Percentiles rank a stretch among this genome's conserved stretches.
Conservation (phyloP, 2,888 invertebrate species). For the Arge pagana region DNA sequence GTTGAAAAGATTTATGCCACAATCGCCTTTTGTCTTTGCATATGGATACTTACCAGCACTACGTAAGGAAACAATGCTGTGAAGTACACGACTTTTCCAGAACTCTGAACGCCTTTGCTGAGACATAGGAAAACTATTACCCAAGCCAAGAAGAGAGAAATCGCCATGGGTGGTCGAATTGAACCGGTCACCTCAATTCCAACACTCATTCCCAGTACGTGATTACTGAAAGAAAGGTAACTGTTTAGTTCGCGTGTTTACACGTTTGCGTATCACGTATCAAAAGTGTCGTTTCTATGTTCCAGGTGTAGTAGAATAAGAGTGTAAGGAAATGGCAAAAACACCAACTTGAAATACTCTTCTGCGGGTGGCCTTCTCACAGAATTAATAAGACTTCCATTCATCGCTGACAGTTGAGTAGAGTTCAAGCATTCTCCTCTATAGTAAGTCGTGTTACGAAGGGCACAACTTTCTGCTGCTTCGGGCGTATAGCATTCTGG, state of each 20-base stretch:
- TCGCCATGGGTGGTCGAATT: conserved; percentile 71
- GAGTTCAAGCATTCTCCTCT: conserved; percentile 67
- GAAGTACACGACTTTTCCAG: conserved; percentile 80
- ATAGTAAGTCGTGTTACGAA: conserved; percentile 68
- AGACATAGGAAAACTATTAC: conserved; percentile 76
- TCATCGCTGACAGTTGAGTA: conserved; percentile 61
- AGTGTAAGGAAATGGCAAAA: neutral
- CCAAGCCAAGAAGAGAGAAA: conserved; percentile 79
- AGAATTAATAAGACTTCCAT: conserved; percentile 64
- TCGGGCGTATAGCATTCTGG: conserved; percentile 73
- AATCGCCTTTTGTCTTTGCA: neutral
- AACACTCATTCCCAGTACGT: conserved; percentile 71
- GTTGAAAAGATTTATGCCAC: neutral
- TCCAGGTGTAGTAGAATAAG: neutral
- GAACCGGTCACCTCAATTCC: conserved; percentile 75
- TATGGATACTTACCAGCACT: conserved; percentile 66
- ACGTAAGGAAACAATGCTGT: conserved; percentile 78
- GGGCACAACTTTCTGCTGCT: conserved; percentile 66
- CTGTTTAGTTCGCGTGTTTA: too few species aligned
- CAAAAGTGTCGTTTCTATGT: too few species aligned
- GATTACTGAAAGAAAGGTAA: conserved; percentile 50
- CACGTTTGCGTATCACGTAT: too few species aligned
- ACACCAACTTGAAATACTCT: conserved; percentile 72
- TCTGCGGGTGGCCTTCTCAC: conserved; percentile 71
- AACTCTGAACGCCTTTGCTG: conserved; percentile 79